Base-by-base conservation (phyloP, 2,797 vertebrate species). In the Rhinichthys osculus region DNA sequence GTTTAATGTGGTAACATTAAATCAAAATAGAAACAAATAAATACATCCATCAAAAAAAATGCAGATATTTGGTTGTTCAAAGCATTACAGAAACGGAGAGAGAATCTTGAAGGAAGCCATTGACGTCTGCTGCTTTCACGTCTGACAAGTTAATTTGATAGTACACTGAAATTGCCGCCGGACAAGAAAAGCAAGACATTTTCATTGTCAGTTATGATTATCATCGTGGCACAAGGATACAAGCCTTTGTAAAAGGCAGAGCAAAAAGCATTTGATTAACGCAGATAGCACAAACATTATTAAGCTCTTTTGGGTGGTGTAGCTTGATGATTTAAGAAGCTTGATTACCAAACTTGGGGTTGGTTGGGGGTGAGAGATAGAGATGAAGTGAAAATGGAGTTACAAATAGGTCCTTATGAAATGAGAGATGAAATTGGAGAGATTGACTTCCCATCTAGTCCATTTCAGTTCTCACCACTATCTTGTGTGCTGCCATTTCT, bases 141-240 rank as follows among this genome's bases (percentile, higher is more conserved):
- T 93, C 93, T 94, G 94, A 95, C 94, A 93, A 91, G 92, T 94
- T 95, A 94, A 95, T 95, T 95, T 93, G 89, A 93, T 69, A 90
- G 90, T 90, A 91, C 90, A 91, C 92, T 87, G 90, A 90, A 95
- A 94, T 91, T 92, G 91, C 90, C 87, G 90, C 67, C 23, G 70
- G 86, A 91, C 90, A 88, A 91, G 91, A 93, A 92, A 92, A 90
- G 90, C 85, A 84, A 93, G 93, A 94, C 93, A 91, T 94, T 94
- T 94, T 93, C 91, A 93, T 93, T 94, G 92, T 94, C 94, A 95
- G 82, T 93, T 93, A 90, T 93, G 92, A 95, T 94, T 93, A 94
- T 89, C 89, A 91, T 94, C 72, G 66, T 42, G 57, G 72, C 86
- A 69, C 77, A 87, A 83, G 59, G 79, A 87, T 87, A 81, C 66